Base-by-base conservation (phyloP, 1,140 invertebrate genomes). In the Theocolax elegans region DNA sequence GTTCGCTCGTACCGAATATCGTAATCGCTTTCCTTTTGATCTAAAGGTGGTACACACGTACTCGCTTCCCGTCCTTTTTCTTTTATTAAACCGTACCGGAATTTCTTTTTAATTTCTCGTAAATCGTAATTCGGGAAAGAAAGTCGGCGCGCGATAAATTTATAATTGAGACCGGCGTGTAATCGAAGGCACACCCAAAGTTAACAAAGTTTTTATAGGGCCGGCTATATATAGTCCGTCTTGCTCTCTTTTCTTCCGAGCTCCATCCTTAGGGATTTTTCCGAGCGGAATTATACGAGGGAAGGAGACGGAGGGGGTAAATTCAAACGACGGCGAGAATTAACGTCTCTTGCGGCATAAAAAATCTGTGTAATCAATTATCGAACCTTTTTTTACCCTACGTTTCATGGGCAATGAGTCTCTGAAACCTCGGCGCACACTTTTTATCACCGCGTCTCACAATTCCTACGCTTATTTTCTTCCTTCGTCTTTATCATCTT, bases 301-400 rank as follows among this genome's bases (percentile, higher is more conserved):
- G 10, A 35, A 10, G 10, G 10, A 35, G 31, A 6, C 31, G 56
- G 42, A 27, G 38, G 77, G 78, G 76, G 78, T 76, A 68, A 76
- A 76, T 75, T 76, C 74, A 69, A 76, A 71, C 74, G 71, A 71
- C 75, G 80, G 77, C 76, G 79, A 81, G 80, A 83, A 85, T 85
- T 84, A 84, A 85, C 80, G 81, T 79, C 79, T 81, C 80, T 85
- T 83, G 82, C 78, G 83, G 83, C 80, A 83, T 84, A 83, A 84
- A 84, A 85, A 85, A 83, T 85, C 83, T 82, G 83, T 83, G 83
- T 83, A 85, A 85, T 85, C 83, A 85, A 84, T 85, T 85, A 83
- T 84, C 81, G 83, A 85, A 83, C 80, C 82, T 84, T 83, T 79
- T 85, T 79, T 83, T 83, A 81, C 79, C 79, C 80, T 77, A 84